These are phyloP conservation scores for Hexactinellida sp. DNA, from an alignment of 37 sponge, comb jelly and placozoan genomes.

Conservation along the genomic window DNA sequence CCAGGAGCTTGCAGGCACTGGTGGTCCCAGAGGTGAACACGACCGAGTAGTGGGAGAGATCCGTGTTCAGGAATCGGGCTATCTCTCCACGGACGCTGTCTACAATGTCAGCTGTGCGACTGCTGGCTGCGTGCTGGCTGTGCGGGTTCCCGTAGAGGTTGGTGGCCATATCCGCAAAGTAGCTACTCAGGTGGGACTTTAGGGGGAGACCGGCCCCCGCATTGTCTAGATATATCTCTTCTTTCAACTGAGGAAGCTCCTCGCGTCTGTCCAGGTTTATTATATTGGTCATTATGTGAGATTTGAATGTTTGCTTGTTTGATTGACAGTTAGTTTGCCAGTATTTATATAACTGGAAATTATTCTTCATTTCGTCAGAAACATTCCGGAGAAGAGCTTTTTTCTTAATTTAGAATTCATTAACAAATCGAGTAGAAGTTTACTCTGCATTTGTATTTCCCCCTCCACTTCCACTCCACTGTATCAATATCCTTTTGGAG, in stretches of 20 bases:
- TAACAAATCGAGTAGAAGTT: not conserved
- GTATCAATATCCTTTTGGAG: no score
- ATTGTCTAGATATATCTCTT: slow-evolving; percentile 71
- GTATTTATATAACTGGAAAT: no score
- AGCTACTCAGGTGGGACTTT: slow-evolving; percentile 38
- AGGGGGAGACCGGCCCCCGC: slow-evolving; percentile 70
- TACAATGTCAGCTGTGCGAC: slow-evolving; percentile 26
- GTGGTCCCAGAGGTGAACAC: slow-evolving; percentile 75
- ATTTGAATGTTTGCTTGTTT: no score
- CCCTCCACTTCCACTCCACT: no score
- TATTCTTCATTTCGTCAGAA: no score
- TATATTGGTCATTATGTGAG: not conserved
- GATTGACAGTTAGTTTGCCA: no score
- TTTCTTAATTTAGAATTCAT: no score
- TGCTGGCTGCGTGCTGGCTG: slow-evolving; percentile 53
- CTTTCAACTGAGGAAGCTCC: slow-evolving; percentile 29
- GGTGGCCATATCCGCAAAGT: slow-evolving; percentile 35
- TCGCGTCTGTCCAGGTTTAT: not conserved
- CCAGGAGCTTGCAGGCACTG: slow-evolving; percentile 53
- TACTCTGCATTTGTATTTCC: not conserved
- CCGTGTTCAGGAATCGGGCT: slow-evolving; percentile 53
- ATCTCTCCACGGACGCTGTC: slow-evolving; percentile 41
- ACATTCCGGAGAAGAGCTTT: no score
- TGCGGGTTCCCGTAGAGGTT: slow-evolving; percentile 82
- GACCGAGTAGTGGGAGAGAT: slow-evolving; percentile 37